Evolutionary conservation across 2,888 invertebrate genomes (phyloP), one percentile per base, ranked within the genome.

Genomic region (Zygaena filipendulae): DNA sequence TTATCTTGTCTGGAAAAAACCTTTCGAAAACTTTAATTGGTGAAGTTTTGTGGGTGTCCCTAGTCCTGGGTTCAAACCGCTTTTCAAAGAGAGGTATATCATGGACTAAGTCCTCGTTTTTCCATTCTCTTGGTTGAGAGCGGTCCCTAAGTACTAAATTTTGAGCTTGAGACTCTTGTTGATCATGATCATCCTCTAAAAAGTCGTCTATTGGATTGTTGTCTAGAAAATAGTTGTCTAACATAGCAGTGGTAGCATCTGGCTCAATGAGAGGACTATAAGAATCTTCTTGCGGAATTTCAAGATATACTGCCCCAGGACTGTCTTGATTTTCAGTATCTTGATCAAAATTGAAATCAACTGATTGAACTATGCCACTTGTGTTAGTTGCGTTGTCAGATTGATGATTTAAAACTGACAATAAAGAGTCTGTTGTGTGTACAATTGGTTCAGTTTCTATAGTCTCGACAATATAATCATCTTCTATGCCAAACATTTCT

Each of bases 1-100:
- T 32, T 27, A 45, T 24, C 25, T 41, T 20, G 30, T 43, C 38
- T 24, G 45, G 42, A 38, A 48, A 48, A 38, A 43, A 33, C 30
- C 35, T 36, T 30, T 45, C 33, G 33, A 46, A 43, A 39, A 43
- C 22, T 33, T 23, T 36, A 25, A 36, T 21, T 10, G 32, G 33
- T 29, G 23, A 12, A 18, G 36, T 40, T 38, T 33, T 40, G 27
- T 36, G 40, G 12, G 24, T 24, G 19, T 32, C 29, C n/a, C 23
- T 33, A n/a, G 31, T 29, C 30, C 32, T 34, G 32, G 36, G 36
- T 32, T 36, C 28, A 34, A 38, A 36, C 27, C 32, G 30, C 23
- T 38, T 36, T 20, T 33, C 34, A 30, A 41, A 42, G 23, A 32
- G 12, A 11, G 41, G 37, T 30, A 36, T 25, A 32, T 32, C 30